Evolutionary conservation across 2,113 vertebrate species (phyloP), one percentile per base, ranked within the genome.

Genomic region (Argyrosomus japonicus): DNA sequence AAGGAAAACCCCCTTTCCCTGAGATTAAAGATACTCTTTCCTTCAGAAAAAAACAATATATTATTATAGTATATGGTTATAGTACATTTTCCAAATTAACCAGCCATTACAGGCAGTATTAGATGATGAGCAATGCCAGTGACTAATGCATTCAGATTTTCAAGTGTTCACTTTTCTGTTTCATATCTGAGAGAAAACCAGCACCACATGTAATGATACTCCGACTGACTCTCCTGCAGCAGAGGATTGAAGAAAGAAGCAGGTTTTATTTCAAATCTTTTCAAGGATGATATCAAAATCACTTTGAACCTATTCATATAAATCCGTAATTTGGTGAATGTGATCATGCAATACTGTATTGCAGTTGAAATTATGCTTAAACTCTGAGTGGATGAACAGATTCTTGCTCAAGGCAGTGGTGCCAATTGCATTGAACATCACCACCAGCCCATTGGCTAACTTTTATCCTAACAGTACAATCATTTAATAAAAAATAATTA

Each of bases 131-230:
- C 47, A 86, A 57, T 19, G 50, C 4, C n/a, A 51, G n/a, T 81
- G 60, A 86, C n/a, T 43, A 81, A 68, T 63, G 12, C 43, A 43
- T 54, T 75, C 7, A 84, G 79, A 68, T 69, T 14, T 69, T 78
- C 4, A 69, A 74, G 32, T 29, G 18, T 47, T 68, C 27, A 47
- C 21, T 69, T 90, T 53, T 72, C 6, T 60, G 32, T 65, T 83
- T 84, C 11, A 2, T 43, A 25, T 36, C 25, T 19, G 54, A 60
- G 14, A 57, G 3, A 75, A 72, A 73, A 47, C 15, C 21, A 4
- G 19, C 23, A 3, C 57, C 64, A 56, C 64, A 69, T 8, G 0
- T 67, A 82, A 0, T 3, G 3, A 48, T 76, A 64, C 10, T 54
- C 50, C 50, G 70, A 1, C 48, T 64, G 48, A 19, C 0, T 21